Conservation (phyloP, 2,797 vertebrate genomes). For the Tokudaia tokunoshimensis region DNA sequence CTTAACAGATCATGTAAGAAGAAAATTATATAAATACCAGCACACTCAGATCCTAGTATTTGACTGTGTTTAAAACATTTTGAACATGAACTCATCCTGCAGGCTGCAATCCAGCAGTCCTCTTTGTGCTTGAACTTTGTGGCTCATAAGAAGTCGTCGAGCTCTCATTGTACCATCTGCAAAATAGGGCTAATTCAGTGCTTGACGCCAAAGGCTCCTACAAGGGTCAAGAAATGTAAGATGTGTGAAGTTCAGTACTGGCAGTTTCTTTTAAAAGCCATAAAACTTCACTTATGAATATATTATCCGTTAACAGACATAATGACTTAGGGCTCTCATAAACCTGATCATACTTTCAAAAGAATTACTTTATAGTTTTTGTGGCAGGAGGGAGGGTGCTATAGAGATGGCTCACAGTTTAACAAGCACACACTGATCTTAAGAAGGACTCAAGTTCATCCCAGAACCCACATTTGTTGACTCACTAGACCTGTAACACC, state of each 20-base stretch:
- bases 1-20: background rate
- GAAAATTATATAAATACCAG: background rate
- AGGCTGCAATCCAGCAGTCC: fast-evolving
- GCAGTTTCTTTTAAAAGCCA: conserved; percentile 4
- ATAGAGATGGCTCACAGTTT: background rate
- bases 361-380: background rate
- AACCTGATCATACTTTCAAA: background rate
- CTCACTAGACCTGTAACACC: background rate
- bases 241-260: background rate
- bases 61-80: background rate
- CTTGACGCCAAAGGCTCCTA: background rate
- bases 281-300: background rate
- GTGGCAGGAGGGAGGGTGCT: background rate
- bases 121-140: background rate
- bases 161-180: background rate
- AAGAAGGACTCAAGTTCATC: too few relatives aligned
- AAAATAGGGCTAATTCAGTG: background rate
- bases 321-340: background rate
- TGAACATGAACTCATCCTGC: background rate
- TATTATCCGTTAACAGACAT: background rate
- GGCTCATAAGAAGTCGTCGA: background rate
- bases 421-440: background rate
- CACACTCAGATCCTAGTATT: background rate
- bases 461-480: background rate
- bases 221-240: background rate